These are phyloP conservation scores for Nasonovia ribisnigri DNA, from an alignment of 2,888 invertebrate genomes.

Conservation along the genomic window DNA sequence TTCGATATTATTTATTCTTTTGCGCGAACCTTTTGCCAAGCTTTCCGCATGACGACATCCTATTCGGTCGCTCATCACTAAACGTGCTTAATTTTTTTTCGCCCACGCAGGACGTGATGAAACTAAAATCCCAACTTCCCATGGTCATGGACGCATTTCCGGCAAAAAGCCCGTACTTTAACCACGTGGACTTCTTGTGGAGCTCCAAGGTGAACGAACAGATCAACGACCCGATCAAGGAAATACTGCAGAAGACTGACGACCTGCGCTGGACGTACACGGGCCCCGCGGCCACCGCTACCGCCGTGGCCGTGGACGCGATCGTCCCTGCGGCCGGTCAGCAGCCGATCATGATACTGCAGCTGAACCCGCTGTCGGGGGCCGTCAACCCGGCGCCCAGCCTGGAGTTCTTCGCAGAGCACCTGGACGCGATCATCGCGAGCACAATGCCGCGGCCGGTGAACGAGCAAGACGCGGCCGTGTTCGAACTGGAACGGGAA, in stretches of 20 bases:
- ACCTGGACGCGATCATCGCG: conserved; percentile 41
- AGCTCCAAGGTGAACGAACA: background rate
- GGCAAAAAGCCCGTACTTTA: conserved; percentile 75
- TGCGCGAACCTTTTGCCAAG: background rate
- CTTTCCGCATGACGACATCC: too few relatives aligned
- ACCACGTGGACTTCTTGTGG: conserved; percentile 81
- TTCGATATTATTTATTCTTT: background rate
- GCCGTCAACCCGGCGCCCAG: background rate
- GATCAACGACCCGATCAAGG: conserved; percentile 29
- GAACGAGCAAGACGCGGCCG: background rate
- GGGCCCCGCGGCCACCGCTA: background rate
- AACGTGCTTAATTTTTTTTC: background rate
- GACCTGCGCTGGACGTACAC: background rate
- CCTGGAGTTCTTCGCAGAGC: background rate
- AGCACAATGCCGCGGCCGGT: background rate
- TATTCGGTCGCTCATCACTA: background rate
- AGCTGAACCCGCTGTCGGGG: background rate
- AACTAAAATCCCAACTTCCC: conserved; percentile 73
- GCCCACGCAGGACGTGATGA: conserved; percentile 73
- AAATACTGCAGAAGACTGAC: conserved; percentile 32
- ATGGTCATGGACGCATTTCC: conserved; percentile 72
- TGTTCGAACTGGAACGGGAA: conserved; percentile 20
- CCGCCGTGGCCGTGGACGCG: background rate
- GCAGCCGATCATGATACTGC: background rate
- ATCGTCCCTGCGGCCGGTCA: background rate